phyloP scores from a whole-genome alignment of 2,888 invertebrate genomes.

The Icerya purchasi region DNA sequence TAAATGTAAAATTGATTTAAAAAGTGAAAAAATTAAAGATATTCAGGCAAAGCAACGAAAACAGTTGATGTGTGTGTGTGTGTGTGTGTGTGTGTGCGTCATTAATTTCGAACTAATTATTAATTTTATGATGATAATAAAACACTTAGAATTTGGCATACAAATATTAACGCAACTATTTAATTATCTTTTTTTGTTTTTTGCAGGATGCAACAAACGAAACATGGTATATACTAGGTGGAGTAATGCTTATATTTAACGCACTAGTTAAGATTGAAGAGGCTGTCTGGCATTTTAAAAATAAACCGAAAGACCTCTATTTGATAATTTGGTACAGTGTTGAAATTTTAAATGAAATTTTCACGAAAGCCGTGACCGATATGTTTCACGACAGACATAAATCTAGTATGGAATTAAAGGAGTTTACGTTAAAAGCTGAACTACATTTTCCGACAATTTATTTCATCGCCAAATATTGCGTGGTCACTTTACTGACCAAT shows the following conservation, averaged over 20 bases:
- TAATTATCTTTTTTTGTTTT: too few species aligned
- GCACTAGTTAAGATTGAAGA: neutral
- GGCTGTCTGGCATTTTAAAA: neutral
- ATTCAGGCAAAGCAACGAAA: too few species aligned
- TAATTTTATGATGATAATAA: too few species aligned
- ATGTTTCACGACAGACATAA: neutral
- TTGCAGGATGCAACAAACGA: too few species aligned
- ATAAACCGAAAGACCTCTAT: neutral
- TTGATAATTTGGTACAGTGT: neutral
- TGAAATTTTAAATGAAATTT: neutral
- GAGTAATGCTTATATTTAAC: neutral
- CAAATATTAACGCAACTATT: too few species aligned
- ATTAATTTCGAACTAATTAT: too few species aligned
- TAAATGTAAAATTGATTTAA: too few species aligned
- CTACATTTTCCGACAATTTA: neutral
- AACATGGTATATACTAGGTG: neutral
- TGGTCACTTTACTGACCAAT: neutral
- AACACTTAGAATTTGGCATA: too few species aligned
- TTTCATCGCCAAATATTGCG: neutral
- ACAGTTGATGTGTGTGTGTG: too few species aligned
- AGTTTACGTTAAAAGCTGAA: neutral
- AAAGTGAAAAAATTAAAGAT: too few species aligned
- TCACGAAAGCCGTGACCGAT: neutral
- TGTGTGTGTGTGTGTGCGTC: too few species aligned
- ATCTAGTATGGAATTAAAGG: too few species aligned